Conservation (phyloP, 1,140 invertebrate genomes). For the Eupeodes corollae region DNA sequence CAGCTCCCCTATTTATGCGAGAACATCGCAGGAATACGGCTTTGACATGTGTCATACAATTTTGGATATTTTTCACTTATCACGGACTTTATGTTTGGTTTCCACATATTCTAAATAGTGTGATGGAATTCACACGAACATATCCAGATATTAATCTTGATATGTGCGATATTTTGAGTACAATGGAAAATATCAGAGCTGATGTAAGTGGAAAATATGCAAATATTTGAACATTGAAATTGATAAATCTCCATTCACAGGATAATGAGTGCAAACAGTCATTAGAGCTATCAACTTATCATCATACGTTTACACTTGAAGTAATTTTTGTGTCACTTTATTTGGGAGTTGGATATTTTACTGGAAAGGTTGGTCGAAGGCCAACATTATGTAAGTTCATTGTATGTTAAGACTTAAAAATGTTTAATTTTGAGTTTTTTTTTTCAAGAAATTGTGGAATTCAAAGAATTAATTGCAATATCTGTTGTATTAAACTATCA, state of each 20-base stretch:
- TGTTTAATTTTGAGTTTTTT: no score
- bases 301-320: conserved; percentile 9
- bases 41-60: conserved; percentile 40
- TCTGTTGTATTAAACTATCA: no score
- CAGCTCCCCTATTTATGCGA: conserved; percentile 37
- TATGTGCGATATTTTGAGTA: conserved; percentile 15
- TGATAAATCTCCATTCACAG: no score
- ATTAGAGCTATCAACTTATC: conserved; percentile 10
- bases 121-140: conserved; percentile 23
- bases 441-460: no score
- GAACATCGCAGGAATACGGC: conserved; percentile 38
- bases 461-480: no score
- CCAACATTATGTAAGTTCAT: conserved; percentile 9
- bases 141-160: conserved; percentile 5
- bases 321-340: conserved; percentile 8
- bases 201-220: no score
- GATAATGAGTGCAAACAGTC: no score
- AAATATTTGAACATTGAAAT: no score
- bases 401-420: no score
- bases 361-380: conserved; percentile 4
- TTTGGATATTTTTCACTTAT: conserved; percentile 40
- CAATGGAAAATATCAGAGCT: no score
- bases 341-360: conserved; percentile 5
- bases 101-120: conserved; percentile 41
- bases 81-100: conserved; percentile 45